These are phyloP conservation scores for Hirudo medicinalis DNA, from an alignment of 1,140 invertebrate species.

Conservation along the genomic window DNA sequence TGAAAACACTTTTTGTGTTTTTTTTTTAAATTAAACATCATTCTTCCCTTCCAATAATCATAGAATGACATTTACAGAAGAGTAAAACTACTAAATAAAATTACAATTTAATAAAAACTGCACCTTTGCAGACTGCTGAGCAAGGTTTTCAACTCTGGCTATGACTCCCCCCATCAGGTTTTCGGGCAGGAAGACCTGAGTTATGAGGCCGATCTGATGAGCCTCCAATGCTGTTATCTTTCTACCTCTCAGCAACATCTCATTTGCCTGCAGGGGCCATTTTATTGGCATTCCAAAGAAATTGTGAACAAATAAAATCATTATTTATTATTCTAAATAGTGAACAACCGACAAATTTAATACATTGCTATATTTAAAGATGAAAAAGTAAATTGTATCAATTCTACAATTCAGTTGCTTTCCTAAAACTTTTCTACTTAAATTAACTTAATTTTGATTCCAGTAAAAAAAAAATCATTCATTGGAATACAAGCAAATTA, in stretches of 20 bases:
- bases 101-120: too few species aligned
- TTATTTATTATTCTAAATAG: too few species aligned
- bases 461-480: too few species aligned
- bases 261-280: constrained; percentile 50
- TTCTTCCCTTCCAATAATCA: constrained; percentile 1
- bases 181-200: constrained; percentile 37
- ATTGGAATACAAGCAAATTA: too few species aligned
- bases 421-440: too few species aligned
- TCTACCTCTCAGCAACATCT: constrained; percentile 65
- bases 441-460: neutral
- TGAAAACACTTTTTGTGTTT: neutral
- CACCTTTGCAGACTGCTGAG: constrained; percentile 15
- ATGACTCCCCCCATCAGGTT: constrained; percentile 23
- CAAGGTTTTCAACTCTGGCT: constrained; percentile 20
- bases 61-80: neutral
- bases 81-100: too few species aligned
- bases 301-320: too few species aligned
- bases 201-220: constrained; percentile 55
- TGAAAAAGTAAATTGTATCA: too few species aligned
- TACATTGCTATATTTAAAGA: too few species aligned
- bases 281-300: too few species aligned
- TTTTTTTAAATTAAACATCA: neutral
- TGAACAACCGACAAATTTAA: too few species aligned
- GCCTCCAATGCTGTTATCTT: constrained; percentile 66
- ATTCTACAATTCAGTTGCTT: neutral